Conservation (phyloP, 1,140 invertebrate genomes). For the Drosophila nigromelanica region DNA sequence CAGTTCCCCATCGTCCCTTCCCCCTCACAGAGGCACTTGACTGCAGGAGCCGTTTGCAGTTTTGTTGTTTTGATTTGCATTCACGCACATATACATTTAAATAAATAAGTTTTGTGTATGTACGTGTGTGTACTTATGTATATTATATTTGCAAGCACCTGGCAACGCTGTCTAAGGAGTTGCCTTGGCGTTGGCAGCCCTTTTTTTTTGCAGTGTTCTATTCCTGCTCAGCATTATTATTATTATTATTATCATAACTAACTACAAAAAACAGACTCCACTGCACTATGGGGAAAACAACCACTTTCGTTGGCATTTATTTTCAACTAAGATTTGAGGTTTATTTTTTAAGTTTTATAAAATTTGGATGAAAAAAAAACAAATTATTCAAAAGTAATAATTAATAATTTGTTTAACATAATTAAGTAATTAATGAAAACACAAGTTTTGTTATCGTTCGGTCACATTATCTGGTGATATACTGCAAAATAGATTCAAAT, state of each 20-base stretch:
- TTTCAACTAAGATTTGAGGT: no score
- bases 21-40: background rate
- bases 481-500: no score
- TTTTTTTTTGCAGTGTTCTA: conserved; percentile 3
- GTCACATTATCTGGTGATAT: no score
- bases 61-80: conserved; percentile 53
- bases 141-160: conserved; percentile 40
- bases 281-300: background rate
- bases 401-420: no score
- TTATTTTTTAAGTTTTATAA: no score
- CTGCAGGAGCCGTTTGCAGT: conserved; percentile 20
- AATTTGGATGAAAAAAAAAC: no score
- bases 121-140: background rate
- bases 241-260: conserved; percentile 79
- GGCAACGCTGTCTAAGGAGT: conserved; percentile 44
- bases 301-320: no score
- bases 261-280: conserved; percentile 33
- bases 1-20: conserved; percentile 11
- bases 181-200: conserved; percentile 4
- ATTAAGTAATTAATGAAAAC: no score
- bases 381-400: no score
- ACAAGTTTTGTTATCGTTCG: no score
- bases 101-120: conserved; percentile 2
- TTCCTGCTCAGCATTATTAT: conserved; percentile 49
- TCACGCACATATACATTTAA: conserved; percentile 17